Evolutionary conservation across 2,888 invertebrate genomes (phyloP), one percentile per base, ranked within the genome.

Genomic region (Sussaba pulchella): DNA sequence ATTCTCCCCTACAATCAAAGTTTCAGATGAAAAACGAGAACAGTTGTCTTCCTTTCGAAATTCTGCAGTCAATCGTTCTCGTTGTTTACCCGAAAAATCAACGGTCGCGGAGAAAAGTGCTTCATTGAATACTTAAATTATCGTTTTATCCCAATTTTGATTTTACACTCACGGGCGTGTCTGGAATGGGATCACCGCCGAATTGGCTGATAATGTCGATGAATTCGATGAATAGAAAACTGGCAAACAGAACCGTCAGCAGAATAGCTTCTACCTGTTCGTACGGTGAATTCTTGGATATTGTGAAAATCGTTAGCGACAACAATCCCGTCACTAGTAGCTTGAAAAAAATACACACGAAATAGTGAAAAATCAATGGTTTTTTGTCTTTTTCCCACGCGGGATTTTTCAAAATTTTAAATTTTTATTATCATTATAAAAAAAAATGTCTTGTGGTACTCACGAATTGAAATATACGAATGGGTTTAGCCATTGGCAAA

Each of bases 121-220:
- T n/a, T n/a, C n/a, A n/a, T n/a, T n/a, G n/a, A n/a, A n/a, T n/a
- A n/a, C n/a, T n/a, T n/a, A n/a, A n/a, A n/a, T n/a, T n/a, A n/a
- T n/a, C n/a, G n/a, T n/a, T n/a, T n/a, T n/a, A n/a, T n/a, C n/a
- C n/a, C n/a, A n/a, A n/a, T n/a, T n/a, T n/a, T n/a, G n/a, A n/a
- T n/a, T 57, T 10, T 1, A 50, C 21, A 86, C 89, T 86, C 83
- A 92, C 92, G 77, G 92, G 90, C 36, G 90, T 89, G 75, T 92
- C 91, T 5, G 92, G 90, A 66, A 92, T 89, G 4, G 90, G 89
- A 82, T 92, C 91, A 1, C 89, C 88, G 6, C 88, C 87, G 64
- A 91, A 88, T 81, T 92, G 92, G 57, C 91, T 90, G 54, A 91
- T 85, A 52, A 92, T 87, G 69, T 91, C 89, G 50, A 92, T 86